Evolutionary conservation across 2,113 vertebrate genomes (phyloP).

Genomic region (Macrotus californicus): DNA sequence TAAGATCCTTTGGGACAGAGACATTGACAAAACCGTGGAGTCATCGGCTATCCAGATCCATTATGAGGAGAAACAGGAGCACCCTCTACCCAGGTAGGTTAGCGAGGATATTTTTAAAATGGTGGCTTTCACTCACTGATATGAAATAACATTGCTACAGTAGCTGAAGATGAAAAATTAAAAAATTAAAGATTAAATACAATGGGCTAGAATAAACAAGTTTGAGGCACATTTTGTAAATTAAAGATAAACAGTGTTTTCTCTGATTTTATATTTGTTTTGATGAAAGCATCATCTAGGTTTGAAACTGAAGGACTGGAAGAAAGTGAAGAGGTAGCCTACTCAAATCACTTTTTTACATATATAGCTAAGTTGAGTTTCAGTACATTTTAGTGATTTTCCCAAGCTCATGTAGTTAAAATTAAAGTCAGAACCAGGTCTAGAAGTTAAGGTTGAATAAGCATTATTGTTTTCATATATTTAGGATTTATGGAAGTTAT

Average conservation of each 20-base stretch:
- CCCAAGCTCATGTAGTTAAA: not conserved
- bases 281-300: not conserved
- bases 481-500: not conserved
- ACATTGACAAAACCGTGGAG: not conserved
- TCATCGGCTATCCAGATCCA: accelerated
- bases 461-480: not conserved
- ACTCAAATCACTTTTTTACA: not conserved
- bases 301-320: not conserved
- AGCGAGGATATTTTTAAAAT: not conserved
- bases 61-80: not conserved
- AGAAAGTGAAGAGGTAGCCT: not conserved
- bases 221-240: not conserved
- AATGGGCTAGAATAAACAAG: not conserved
- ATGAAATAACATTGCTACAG: not conserved
- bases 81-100: not conserved
- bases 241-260: not conserved
- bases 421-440: not conserved
- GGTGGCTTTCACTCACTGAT: not conserved
- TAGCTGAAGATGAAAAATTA: not conserved
- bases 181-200: not conserved
- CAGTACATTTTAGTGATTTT: not conserved
- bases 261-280: not conserved
- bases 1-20: slow-evolving; percentile 7
- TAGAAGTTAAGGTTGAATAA: not conserved
- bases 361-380: not conserved